A percentile compares a stretch with the other conserved stretches of the same genome.
Conservation (phyloP, 2,888 invertebrate species). For the Cephus spinipes region DNA sequence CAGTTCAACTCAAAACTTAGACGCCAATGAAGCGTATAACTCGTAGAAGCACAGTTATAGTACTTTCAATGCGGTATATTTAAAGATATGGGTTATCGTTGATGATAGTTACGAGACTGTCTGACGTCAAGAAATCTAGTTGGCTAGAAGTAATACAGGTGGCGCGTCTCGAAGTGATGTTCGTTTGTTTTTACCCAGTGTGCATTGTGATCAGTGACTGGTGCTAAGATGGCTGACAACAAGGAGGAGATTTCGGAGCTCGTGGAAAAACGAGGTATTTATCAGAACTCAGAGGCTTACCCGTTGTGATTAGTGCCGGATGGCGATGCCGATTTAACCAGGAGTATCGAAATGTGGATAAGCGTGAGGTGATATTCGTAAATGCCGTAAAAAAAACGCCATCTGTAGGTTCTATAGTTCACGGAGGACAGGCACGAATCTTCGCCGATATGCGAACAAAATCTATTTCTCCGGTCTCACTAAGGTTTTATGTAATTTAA, state of each 20-base stretch:
- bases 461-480: constrained; percentile 10
- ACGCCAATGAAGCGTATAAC: neutral
- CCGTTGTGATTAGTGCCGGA: constrained; percentile 23
- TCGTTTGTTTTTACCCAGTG: constrained; percentile 64
- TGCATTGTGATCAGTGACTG: constrained; percentile 65
- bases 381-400: constrained; percentile 49
- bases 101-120: constrained; percentile 30
- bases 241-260: constrained; percentile 66
- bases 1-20: neutral
- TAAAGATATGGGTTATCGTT: constrained; percentile 1
- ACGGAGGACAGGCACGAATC: constrained; percentile 35
- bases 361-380: constrained; percentile 26
- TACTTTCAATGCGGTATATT: neutral
- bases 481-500: neutral
- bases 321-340: neutral
- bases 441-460: constrained; percentile 28
- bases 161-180: constrained; percentile 35
- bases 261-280: constrained; percentile 65
- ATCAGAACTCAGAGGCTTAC: constrained; percentile 33
- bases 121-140: constrained; percentile 36
- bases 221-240: constrained; percentile 67
- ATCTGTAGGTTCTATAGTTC: constrained; percentile 48
- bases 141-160: constrained; percentile 31
- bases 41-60: neutral
- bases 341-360: neutral